phyloP scores from a whole-genome alignment of 2,113 vertebrate genomes.

The Blennius ocellaris region DNA sequence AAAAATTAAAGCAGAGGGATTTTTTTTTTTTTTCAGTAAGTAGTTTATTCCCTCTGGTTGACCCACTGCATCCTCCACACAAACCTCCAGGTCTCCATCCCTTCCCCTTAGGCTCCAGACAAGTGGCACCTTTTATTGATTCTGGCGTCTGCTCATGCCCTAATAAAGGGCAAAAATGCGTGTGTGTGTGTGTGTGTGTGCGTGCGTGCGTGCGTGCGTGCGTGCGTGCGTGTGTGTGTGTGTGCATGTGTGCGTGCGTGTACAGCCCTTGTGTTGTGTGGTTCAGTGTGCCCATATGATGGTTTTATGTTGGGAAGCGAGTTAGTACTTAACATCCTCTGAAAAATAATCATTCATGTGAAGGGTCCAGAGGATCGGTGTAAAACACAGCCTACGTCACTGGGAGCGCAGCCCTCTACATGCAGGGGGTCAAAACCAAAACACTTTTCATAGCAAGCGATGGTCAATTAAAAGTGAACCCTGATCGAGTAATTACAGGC shows the following conservation, averaged over 20 bases:
- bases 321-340: constrained; percentile 64
- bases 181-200: constrained; percentile 3
- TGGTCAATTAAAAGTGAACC: constrained; percentile 58
- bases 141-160: constrained; percentile 73
- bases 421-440: constrained; percentile 71
- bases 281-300: constrained; percentile 11
- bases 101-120: constrained; percentile 67
- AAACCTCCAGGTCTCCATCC: constrained; percentile 35
- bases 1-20: too few relatives aligned
- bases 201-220: background rate
- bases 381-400: constrained; percentile 82
- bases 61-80: constrained; percentile 42
- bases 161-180: constrained; percentile 36
- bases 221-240: background rate
- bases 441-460: constrained; percentile 70
- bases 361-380: constrained; percentile 73
- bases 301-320: constrained; percentile 31
- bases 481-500: constrained; percentile 54
- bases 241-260: background rate
- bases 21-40: too few relatives aligned
- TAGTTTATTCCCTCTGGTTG: constrained; percentile 6
- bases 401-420: constrained; percentile 65
- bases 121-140: constrained; percentile 78
- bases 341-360: constrained; percentile 74
- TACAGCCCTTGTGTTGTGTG: constrained; percentile 23